These are phyloP conservation scores for Lota lota DNA, from an alignment of 2,113 vertebrate genomes.

Conservation along the genomic window DNA sequence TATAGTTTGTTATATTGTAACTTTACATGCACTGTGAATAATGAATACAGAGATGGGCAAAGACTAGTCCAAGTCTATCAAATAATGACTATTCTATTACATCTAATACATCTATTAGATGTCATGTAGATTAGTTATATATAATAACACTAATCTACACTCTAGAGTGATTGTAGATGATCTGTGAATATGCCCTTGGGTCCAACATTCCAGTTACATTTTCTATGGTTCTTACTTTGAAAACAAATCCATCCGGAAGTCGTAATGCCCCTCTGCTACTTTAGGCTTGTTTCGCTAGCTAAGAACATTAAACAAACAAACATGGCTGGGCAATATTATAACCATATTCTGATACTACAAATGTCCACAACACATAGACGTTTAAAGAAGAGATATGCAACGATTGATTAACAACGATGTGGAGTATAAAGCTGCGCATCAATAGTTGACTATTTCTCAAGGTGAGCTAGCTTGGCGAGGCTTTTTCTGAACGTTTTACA, in stretches of 20 bases:
- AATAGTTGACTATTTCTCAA: not conserved
- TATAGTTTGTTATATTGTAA: too few relatives aligned
- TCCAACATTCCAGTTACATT: too few relatives aligned
- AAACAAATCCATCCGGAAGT: not conserved
- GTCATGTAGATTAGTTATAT: too few relatives aligned
- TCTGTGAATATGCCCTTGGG: too few relatives aligned
- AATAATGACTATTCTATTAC: too few relatives aligned
- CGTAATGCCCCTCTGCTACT: not conserved
- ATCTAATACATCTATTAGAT: too few relatives aligned
- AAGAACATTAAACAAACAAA: conserved; percentile 48
- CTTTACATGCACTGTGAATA: too few relatives aligned
- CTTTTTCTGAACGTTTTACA: conserved; percentile 49
- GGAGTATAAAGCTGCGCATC: conserved; percentile 5
- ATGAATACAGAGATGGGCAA: too few relatives aligned
- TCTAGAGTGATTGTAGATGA: too few relatives aligned
- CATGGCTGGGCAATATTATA: conserved; percentile 54
- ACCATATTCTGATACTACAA: conserved; percentile 12
- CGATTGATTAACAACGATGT: conserved; percentile 7
- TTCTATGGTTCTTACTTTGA: not conserved
- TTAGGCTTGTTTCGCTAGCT: conserved; percentile 47
- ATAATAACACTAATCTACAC: too few relatives aligned
- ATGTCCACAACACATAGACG: conserved; percentile 32
- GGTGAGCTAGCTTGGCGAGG: conserved; percentile 10
- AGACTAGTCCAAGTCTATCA: too few relatives aligned
- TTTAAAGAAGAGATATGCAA: conserved; percentile 13